Evolutionary conservation across 2,888 invertebrate genomes (phyloP), one percentile per base, ranked within the genome.

Genomic region (Microctonus brassicae): DNA sequence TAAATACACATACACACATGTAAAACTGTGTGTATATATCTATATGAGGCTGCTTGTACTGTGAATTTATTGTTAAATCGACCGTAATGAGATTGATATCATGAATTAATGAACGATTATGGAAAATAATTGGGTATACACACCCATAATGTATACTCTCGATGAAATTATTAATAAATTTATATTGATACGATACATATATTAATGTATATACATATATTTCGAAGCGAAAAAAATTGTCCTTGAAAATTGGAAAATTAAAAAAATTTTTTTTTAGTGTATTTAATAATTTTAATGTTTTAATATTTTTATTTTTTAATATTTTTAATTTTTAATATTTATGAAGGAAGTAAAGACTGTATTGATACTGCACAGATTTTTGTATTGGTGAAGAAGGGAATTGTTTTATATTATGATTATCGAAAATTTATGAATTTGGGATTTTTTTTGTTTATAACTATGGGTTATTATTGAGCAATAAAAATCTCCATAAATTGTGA

Each of bases 61-160:
- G 36, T 66, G 57, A 66, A 66, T 66, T 57, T 11, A 39, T 22
- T 24, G 57, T 55, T 57, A 66, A 66, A 57, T 66, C 66, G 66
- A 66, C 34, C 36, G 66, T 66, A 22, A 66, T 36, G 39, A 55
- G 29, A 66, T 66, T 66, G 66, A 66, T 66, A 39, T 57, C 39
- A n/a, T 66, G 66, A 66, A 66, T 66, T 66, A 66, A 66, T 39
- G 26, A 24, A 6, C 33, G 34, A 33, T 53, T 36, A 20, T 53
- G 24, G 34, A 17, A 22, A 55, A 53, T 53, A 33, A 65, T 53
- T 22, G 34, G 55, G 33, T 29, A 65, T 36, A 55, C 33, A 65
- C 10, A 33, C 33, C 17, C 20, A n/a, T 9, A 2, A 4, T 58
- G 17, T 26, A 20, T 55, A 22, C 13, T 26, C 13, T 24, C 26